Percentiles rank a stretch among this genome's conserved stretches.
Evolutionary conservation across 2,113 vertebrate species (phyloP).

Genomic region (Callithrix jacchus): DNA sequence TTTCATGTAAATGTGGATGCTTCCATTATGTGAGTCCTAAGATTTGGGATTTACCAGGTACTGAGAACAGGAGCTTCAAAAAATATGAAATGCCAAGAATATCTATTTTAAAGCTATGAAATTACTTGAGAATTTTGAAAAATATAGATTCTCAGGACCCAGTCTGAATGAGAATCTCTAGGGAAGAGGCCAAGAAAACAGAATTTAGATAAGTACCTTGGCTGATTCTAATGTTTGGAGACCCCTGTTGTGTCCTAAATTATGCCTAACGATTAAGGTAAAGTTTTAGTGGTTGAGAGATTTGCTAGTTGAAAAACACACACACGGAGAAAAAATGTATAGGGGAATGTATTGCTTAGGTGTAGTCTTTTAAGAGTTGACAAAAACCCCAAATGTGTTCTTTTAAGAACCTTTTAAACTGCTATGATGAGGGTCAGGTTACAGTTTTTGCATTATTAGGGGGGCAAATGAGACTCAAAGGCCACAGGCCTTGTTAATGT

Average conservation of each 20-base stretch:
- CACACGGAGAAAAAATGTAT: neutral
- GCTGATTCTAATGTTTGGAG: neutral
- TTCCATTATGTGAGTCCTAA: neutral
- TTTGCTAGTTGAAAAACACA: neutral
- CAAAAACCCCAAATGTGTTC: neutral
- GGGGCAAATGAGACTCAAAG: neutral
- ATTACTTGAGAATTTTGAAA: slow-evolving; percentile 18
- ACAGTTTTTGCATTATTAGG: neutral
- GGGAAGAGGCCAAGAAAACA: neutral
- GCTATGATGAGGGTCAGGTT: neutral
- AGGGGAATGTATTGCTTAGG: neutral
- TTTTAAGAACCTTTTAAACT: neutral
- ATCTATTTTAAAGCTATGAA: neutral
- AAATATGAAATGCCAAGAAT: neutral
- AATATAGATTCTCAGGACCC: neutral
- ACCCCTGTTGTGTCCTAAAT: neutral
- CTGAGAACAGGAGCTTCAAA: neutral
- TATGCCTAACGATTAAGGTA: neutral
- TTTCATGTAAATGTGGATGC: neutral
- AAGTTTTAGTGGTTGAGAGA: neutral
- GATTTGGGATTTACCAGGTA: neutral
- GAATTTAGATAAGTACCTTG: neutral
- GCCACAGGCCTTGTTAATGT: neutral
- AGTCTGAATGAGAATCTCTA: neutral
- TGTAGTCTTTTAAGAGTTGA: neutral